Evolutionary conservation across 1,140 invertebrate genomes (phyloP).

Genomic region (Hestina assimilis): DNA sequence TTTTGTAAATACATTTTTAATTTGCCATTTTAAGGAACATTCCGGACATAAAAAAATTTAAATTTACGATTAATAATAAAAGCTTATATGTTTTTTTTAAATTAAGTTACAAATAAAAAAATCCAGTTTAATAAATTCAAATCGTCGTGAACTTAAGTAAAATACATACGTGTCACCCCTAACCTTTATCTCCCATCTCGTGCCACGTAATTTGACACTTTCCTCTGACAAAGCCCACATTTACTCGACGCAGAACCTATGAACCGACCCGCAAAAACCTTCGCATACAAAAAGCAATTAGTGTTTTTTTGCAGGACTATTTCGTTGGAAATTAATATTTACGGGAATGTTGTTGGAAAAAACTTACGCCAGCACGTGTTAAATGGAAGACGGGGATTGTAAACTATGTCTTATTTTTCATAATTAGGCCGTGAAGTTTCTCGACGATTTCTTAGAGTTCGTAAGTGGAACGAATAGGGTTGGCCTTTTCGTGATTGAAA

Average conservation of each 20-base stretch:
- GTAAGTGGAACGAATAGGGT: conserved; percentile 11
- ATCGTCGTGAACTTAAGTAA: background rate
- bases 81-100: no score
- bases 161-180: conserved; percentile 46
- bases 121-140: background rate
- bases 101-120: no score
- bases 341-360: conserved; percentile 60
- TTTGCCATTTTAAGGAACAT: no score
- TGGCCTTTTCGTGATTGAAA: conserved; percentile 5
- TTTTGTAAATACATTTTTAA: background rate
- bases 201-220: conserved; percentile 77
- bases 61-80: no score
- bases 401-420: conserved; percentile 74
- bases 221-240: conserved; percentile 74
- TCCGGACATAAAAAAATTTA: no score
- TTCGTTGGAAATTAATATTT: conserved; percentile 71
- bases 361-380: conserved; percentile 69
- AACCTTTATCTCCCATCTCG: conserved; percentile 65
- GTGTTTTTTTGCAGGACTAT: conserved; percentile 61
- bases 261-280: conserved; percentile 61
- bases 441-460: conserved; percentile 10
- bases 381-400: conserved; percentile 51
- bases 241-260: conserved; percentile 64
- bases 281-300: conserved; percentile 74
- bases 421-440: conserved; percentile 69